Conservation (phyloP, 2,888 invertebrate species). For the Acheta domesticus region DNA sequence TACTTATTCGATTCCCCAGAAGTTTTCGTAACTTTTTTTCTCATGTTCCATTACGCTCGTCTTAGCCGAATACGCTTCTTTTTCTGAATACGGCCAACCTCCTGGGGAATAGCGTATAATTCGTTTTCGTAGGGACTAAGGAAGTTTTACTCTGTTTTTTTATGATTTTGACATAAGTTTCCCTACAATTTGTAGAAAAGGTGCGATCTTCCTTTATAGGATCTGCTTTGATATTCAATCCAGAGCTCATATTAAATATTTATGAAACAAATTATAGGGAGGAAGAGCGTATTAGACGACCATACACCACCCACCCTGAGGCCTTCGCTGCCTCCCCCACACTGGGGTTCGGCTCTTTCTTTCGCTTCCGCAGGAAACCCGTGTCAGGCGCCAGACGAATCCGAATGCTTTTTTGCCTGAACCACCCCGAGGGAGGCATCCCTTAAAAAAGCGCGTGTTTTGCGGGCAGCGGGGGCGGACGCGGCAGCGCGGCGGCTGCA, state of each 20-base stretch:
- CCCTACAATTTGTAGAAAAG: not conserved
- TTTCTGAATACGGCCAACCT: too few species aligned
- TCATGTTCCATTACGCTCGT: too few species aligned
- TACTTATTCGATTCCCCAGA: too few species aligned
- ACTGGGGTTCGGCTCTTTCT: not conserved
- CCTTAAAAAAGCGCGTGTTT: slow-evolving; percentile 3
- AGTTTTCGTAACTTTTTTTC: too few species aligned
- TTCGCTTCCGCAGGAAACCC: not conserved
- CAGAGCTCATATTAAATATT: not conserved
- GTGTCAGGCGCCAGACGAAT: not conserved
- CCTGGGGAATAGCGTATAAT: too few species aligned
- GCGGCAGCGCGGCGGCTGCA: not conserved
- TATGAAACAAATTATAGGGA: not conserved
- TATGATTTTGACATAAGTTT: too few species aligned
- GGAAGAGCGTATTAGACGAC: not conserved
- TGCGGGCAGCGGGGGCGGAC: not conserved
- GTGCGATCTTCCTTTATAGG: not conserved
- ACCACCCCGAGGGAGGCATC: not conserved
- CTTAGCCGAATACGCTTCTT: too few species aligned
- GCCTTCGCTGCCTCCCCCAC: not conserved
- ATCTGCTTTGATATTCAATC: not conserved
- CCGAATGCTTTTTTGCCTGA: slow-evolving; percentile 18
- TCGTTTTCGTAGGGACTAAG: too few species aligned
- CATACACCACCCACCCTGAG: not conserved
- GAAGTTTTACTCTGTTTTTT: too few species aligned